A percentile compares a stretch with the other conserved stretches of the same genome.
Evolutionary conservation across 2,113 vertebrate genomes (phyloP).

Genomic region (Hystrix cristata): DNA sequence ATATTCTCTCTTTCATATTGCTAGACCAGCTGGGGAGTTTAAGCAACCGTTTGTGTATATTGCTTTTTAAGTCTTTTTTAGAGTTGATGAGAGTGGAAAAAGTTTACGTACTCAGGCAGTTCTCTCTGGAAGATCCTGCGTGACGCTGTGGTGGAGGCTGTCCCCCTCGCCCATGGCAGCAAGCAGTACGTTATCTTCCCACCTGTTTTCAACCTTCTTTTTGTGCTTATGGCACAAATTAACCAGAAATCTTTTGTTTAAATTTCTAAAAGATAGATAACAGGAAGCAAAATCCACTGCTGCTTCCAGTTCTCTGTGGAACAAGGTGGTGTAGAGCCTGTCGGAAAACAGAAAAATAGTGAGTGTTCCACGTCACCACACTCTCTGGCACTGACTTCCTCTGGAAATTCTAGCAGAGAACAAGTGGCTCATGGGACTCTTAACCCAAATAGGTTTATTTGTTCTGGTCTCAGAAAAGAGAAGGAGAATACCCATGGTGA

Average conservation of each 20-base stretch:
- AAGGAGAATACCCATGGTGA: not conserved
- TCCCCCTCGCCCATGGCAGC: not conserved
- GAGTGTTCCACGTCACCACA: rapidly evolving
- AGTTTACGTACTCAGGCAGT: not conserved
- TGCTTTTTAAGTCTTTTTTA: constrained; percentile 14
- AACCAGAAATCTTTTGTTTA: not conserved
- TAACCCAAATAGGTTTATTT: not conserved
- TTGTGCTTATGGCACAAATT: not conserved
- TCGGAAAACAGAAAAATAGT: not conserved
- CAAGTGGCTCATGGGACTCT: not conserved
- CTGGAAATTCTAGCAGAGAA: not conserved
- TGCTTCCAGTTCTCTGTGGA: not conserved
- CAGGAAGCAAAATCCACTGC: not conserved
- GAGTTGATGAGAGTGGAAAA: not conserved
- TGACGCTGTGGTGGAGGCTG: rapidly evolving
- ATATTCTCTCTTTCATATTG: not conserved
- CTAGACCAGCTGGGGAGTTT: not conserved
- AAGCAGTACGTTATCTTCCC: not conserved
- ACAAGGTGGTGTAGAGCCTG: not conserved
- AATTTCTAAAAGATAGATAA: not conserved
- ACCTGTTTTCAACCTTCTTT: not conserved
- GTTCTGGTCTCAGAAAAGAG: not conserved
- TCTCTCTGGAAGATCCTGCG: not conserved
- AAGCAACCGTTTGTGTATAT: not conserved
- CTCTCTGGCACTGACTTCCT: not conserved